Conservation (phyloP, 2,113 vertebrate species). For the Cavia aperea region DNA sequence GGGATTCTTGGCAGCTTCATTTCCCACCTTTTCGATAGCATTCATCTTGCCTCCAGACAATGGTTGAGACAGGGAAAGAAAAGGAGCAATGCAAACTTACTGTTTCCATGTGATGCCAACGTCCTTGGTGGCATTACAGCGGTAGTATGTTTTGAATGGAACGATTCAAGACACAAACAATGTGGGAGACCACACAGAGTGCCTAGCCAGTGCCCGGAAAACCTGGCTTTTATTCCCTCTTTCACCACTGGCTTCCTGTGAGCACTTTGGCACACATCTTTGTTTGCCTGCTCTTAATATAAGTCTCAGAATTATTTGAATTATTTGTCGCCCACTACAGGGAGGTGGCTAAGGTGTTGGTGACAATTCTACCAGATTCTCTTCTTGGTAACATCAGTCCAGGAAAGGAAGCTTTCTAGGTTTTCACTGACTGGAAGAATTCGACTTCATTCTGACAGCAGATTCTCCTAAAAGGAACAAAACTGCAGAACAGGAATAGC, state of each 20-base stretch:
- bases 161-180: constrained; percentile 54
- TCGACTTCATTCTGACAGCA: constrained; percentile 25
- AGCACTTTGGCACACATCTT: constrained; percentile 57
- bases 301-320: constrained; percentile 47
- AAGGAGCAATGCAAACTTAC: neutral
- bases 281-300: constrained; percentile 46
- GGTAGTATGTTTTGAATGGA: constrained; percentile 56
- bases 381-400: neutral
- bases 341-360: constrained; percentile 29
- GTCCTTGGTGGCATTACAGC: constrained; percentile 48
- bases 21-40: neutral
- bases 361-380: constrained; percentile 34
- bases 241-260: constrained; percentile 60
- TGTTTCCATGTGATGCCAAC: neutral
- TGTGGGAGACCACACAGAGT: constrained; percentile 69
- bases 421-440: neutral
- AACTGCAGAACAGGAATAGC: constrained; percentile 41
- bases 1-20: neutral
- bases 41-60: neutral
- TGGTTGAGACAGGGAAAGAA: neutral
- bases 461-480: constrained; percentile 10
- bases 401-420: neutral
- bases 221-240: constrained; percentile 52
- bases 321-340: neutral
- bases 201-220: constrained; percentile 41